These are phyloP conservation scores for Gulo gulo DNA, from an alignment of 2,113 vertebrate genomes.

Conservation along the genomic window DNA sequence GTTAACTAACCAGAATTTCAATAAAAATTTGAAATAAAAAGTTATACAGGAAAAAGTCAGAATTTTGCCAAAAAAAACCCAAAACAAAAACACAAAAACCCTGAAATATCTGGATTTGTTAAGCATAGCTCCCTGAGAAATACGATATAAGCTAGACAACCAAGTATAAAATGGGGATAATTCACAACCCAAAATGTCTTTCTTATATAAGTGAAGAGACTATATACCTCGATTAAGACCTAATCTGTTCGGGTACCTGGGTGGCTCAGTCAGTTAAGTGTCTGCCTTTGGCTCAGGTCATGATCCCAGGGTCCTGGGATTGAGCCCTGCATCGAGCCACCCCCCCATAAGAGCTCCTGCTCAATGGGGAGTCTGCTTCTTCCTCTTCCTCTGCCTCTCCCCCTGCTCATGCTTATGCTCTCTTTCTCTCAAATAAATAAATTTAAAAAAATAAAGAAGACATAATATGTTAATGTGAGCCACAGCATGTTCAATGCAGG, in stretches of 20 bases:
- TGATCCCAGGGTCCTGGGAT: background rate
- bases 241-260: background rate
- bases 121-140: background rate
- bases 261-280: background rate
- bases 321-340: fast-evolving
- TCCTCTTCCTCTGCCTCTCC: background rate
- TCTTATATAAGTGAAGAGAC: background rate
- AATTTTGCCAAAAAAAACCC: background rate
- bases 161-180: background rate
- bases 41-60: background rate
- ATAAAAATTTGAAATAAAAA: background rate
- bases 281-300: background rate
- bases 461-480: background rate
- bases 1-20: background rate
- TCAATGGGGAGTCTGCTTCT: background rate
- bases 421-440: background rate
- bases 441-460: background rate
- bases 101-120: background rate
- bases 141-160: background rate
- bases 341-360: background rate
- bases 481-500: no score
- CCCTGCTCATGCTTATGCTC: background rate
- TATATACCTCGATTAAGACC: background rate
- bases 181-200: background rate
- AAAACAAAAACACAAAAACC: no score